Conservation (phyloP, 2,888 invertebrate genomes). For the Mesorhabditis spiculigera region DNA sequence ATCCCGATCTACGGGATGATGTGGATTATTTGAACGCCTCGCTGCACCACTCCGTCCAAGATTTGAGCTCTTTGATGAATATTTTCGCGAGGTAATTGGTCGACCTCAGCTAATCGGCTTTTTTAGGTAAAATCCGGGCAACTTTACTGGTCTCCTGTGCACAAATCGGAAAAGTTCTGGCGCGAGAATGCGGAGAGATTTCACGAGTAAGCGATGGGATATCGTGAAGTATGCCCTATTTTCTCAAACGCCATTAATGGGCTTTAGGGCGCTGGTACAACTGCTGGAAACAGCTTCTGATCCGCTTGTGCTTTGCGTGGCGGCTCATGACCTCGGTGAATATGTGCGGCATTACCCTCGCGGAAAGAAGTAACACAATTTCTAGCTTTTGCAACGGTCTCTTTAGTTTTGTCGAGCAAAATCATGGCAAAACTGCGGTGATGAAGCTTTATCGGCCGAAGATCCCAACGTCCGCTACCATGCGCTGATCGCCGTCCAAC, state of each 20-base stretch:
- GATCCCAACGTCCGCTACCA: conserved; percentile 97
- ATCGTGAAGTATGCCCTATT: conserved; percentile 72
- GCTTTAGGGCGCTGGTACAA: conserved; percentile 74
- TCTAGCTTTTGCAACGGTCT: conserved; percentile 26
- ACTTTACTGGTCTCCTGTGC: conserved; percentile 96
- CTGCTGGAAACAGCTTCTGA: conserved; percentile 86
- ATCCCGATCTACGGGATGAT: conserved; percentile 85
- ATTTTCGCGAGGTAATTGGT: conserved; percentile 58
- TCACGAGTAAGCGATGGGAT: conserved; percentile 94
- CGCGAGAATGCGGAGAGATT: conserved; percentile 89
- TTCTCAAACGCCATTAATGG: conserved; percentile 54
- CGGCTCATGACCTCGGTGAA: conserved; percentile 95
- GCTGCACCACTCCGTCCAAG: conserved; percentile 81
- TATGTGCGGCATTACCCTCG: conserved; percentile 93
- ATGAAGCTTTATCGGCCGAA: conserved; percentile 92
- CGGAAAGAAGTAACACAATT: conserved; percentile 68
- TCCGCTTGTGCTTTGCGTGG: conserved; percentile 87
- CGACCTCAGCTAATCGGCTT: conserved; percentile 72
- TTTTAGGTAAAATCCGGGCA: conserved; percentile 74
- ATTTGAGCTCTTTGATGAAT: conserved; percentile 95
- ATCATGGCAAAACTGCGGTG: conserved; percentile 93
- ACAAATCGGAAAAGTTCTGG: conserved; percentile 97
- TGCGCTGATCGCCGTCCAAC: conserved; percentile 93
- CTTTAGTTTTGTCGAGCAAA: conserved; percentile 81
- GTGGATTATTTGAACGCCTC: conserved; percentile 86